These are phyloP conservation scores for Bothrops jararaca DNA, from an alignment of 2,113 vertebrate genomes.

Conservation along the genomic window DNA sequence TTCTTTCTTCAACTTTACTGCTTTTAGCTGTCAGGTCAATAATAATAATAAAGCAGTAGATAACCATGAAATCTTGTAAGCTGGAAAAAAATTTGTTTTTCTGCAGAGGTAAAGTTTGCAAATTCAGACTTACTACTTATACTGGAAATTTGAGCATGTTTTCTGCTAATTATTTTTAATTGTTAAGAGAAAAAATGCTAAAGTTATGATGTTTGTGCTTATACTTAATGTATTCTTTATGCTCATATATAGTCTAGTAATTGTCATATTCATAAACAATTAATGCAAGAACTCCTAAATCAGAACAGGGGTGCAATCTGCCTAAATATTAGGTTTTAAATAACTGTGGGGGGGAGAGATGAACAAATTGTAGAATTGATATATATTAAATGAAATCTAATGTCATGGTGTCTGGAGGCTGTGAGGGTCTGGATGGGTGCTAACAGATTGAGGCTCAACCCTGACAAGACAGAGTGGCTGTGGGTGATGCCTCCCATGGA, in stretches of 20 bases:
- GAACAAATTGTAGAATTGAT: slow-evolving; percentile 35
- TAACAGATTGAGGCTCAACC: no score
- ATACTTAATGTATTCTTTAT: background rate
- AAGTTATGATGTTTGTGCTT: background rate
- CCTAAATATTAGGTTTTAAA: slow-evolving; percentile 23
- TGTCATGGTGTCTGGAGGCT: no score
- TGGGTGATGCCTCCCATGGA: no score
- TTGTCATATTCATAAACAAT: slow-evolving; percentile 24
- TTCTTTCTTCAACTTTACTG: no score
- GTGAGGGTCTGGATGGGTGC: no score
- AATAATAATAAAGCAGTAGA: background rate
- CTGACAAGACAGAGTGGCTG: no score
- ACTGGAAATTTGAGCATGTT: background rate
- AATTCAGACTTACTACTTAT: slow-evolving; percentile 3
- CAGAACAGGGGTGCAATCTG: background rate
- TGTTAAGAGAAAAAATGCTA: background rate
- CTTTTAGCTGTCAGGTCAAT: no score
- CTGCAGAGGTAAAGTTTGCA: slow-evolving; percentile 22
- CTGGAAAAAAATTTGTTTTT: slow-evolving; percentile 14
- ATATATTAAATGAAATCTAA: slow-evolving; percentile 40
- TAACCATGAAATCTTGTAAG: slow-evolving; percentile 3
- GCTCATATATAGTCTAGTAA: slow-evolving; percentile 25
- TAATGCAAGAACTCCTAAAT: background rate
- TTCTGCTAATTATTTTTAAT: background rate
- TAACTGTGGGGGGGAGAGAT: slow-evolving; percentile 18